A percentile compares a stretch with the other conserved stretches of the same genome.
These are phyloP conservation scores for Leptopilina drosophilae DNA, from an alignment of 2,888 invertebrate genomes.

Conservation along the genomic window DNA sequence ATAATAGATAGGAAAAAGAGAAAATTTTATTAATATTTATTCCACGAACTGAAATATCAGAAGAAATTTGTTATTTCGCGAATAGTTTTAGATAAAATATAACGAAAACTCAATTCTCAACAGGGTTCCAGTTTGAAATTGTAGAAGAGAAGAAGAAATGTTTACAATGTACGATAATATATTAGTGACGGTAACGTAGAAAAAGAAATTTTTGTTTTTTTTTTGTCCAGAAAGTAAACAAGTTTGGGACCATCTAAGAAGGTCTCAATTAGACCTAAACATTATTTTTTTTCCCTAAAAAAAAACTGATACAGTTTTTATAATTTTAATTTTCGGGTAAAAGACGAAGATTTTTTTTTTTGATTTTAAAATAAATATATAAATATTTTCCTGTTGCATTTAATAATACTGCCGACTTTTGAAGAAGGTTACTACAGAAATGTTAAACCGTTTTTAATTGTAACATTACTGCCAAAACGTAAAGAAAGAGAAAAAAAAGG, in stretches of 20 bases:
- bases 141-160: not conserved
- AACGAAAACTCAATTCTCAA: constrained; percentile 1
- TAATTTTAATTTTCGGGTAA: not conserved
- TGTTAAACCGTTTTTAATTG: no score
- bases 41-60: not conserved
- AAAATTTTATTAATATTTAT: not conserved
- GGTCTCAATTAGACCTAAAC: not conserved
- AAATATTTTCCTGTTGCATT: not conserved
- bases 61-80: not conserved
- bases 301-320: not conserved
- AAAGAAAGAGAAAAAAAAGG: no score
- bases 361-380: not conserved
- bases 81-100: not conserved
- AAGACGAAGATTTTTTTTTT: no score
- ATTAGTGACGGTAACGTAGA: not conserved
- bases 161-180: not conserved
- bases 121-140: constrained; percentile 1
- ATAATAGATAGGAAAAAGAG: not conserved
- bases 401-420: no score
- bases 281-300: no score
- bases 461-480: no score
- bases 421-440: not conserved
- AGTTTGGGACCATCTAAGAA: not conserved
- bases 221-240: constrained; percentile 5
- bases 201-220: not conserved